phyloP scores from a whole-genome alignment of 37 sponge, comb jelly and placozoan species.

The Haliclona indistincta region DNA sequence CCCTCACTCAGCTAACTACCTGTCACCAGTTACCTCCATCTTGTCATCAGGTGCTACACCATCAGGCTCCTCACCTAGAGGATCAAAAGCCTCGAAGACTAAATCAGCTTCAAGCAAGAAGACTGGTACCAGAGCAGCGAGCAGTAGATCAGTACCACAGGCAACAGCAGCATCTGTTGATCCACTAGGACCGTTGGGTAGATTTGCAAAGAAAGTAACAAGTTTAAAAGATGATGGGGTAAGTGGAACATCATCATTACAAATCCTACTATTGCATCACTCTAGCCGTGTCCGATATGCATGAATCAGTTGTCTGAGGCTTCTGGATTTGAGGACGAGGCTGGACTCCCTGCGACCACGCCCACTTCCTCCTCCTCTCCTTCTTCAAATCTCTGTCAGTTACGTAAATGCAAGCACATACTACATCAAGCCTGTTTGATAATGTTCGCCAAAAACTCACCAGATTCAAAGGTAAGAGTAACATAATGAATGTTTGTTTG shows the following conservation, averaged over 20 bases:
- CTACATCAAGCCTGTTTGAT: constrained; percentile 68
- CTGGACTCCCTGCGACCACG: neutral
- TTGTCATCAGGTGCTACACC: neutral
- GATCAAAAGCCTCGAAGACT: neutral
- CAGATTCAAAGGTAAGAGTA: constrained; percentile 14
- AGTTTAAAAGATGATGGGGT: constrained; percentile 62
- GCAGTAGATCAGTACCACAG: neutral
- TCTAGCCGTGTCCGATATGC: constrained; percentile 77
- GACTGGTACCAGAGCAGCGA: neutral
- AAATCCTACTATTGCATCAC: neutral
- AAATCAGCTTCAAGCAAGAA: neutral
- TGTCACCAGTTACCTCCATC: neutral
- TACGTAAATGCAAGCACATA: constrained; percentile 74
- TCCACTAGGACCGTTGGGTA: neutral
- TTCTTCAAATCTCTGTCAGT: constrained; percentile 38
- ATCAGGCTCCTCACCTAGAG: neutral
- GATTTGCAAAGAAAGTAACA: constrained; percentile 28
- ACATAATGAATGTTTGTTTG: neutral
- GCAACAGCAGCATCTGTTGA: neutral
- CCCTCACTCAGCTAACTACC: neutral
- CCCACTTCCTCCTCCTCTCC: constrained; percentile 16
- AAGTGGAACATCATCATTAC: neutral
- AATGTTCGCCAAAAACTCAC: constrained; percentile 46
- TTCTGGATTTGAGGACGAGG: constrained; percentile 62
- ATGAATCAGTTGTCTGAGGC: constrained; percentile 60